phyloP scores from a whole-genome alignment of 2,888 invertebrate species.

The Torymus tubicola region DNA sequence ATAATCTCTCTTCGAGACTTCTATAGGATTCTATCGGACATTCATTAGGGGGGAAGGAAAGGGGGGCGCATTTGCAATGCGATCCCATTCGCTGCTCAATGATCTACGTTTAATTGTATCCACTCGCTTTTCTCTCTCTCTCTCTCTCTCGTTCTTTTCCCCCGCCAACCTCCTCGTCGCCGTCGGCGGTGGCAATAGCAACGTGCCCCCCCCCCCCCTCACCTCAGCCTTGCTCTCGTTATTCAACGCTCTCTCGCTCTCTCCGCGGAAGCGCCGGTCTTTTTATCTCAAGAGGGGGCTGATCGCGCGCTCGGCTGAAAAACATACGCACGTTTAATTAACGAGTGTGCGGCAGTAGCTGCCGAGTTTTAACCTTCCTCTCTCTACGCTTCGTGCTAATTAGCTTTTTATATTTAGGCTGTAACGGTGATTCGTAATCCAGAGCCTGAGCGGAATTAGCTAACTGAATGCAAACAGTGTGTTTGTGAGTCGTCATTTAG shows the following conservation, averaged over 20 bases:
- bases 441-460: too few relatives aligned
- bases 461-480: too few relatives aligned
- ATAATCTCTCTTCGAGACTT: slow-evolving; percentile 55
- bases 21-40: slow-evolving; percentile 55
- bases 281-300: too few relatives aligned
- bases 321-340: slow-evolving; percentile 30
- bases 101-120: slow-evolving; percentile 53
- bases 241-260: neutral
- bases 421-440: too few relatives aligned
- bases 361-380: too few relatives aligned
- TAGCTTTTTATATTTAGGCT: neutral
- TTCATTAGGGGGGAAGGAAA: slow-evolving; percentile 49
- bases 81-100: slow-evolving; percentile 54
- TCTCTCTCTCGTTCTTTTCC: neutral
- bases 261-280: too few relatives aligned
- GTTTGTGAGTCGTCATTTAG: too few relatives aligned
- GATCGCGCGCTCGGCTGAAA: neutral
- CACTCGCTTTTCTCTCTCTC: slow-evolving; percentile 12
- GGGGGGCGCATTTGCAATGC: slow-evolving; percentile 48
- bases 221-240: neutral
- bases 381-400: neutral
- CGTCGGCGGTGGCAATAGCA: too few relatives aligned
- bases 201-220: too few relatives aligned
- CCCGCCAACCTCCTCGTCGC: too few relatives aligned
- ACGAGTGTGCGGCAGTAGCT: slow-evolving; percentile 12